Base-by-base conservation (phyloP, 2,797 vertebrate genomes). In the Pseudomugil gertrudae region DNA sequence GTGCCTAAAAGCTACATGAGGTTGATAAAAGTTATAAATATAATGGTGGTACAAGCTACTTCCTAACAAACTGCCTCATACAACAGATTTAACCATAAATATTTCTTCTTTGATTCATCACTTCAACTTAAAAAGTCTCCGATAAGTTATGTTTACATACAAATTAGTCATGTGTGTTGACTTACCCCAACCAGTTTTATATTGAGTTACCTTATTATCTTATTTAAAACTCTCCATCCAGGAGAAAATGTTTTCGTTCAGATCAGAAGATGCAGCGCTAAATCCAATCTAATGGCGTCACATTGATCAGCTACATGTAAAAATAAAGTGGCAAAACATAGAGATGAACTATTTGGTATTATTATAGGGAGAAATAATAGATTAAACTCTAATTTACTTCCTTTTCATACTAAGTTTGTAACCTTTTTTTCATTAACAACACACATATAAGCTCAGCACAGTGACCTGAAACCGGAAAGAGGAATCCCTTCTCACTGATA, bases 101-200 rank as follows among this genome's bases (percentile, higher is more conserved):
- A 35, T 23, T 62, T 72, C 47, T 61, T 51, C 60, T 80, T 64
- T 73, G 27, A 63, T 72, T 55, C 15, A 38, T 75, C 67, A 57
- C 55, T 40, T 71, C 58, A 75, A 67, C 52, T 35, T 33, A 61
- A 72, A 72, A n/a, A 50, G 55, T 45, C 30, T 63, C 56, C 52
- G 36, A 52, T 27, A 51, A 29, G 54, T 24, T 68, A 30, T 51
- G 1, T 40, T 52, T 57, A 5, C 21, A 6, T 26, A 17, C 3
- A 58, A 60, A 57, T 70, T 9, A 66, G 40, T 70, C 58, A 65
- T 54, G 62, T 55, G 54, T 57, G 32, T 51, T 10, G n/a, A 13
- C 11, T 68, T 70, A n/a, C 48, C 4, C 1, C 45, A 0, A 13
- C 32, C 52, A 32, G 66, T 24, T 51, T 65, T 15, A 23, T 21